Evolutionary conservation across 2,113 vertebrate genomes (phyloP).

Genomic region (Callaeas wilsoni): DNA sequence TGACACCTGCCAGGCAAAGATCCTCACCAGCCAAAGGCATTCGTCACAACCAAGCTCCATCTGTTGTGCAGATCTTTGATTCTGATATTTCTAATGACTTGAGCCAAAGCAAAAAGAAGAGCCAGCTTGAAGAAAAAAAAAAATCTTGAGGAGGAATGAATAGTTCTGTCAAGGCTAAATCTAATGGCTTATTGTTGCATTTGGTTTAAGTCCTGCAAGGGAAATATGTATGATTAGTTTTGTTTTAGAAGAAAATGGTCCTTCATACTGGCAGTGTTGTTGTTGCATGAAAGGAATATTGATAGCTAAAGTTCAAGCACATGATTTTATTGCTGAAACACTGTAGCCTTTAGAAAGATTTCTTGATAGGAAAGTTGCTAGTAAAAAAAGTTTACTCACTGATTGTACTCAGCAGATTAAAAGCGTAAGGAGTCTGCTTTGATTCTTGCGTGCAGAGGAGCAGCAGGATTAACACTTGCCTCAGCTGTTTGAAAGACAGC

Average conservation of each 20-base stretch:
- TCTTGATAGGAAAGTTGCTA: constrained; percentile 33
- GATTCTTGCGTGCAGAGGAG: background rate
- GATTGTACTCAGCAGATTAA: background rate
- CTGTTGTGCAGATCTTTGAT: constrained; percentile 2
- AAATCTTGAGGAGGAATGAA: background rate
- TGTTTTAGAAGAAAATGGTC: constrained; percentile 50
- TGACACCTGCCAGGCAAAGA: constrained; percentile 54
- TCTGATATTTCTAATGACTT: background rate
- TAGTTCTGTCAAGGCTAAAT: background rate
- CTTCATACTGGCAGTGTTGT: constrained; percentile 11
- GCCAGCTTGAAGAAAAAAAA: background rate
- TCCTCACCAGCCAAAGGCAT: constrained; percentile 26
- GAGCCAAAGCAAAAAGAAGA: background rate
- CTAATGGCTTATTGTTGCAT: background rate
- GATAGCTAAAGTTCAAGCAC: constrained; percentile 9
- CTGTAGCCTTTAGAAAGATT: constrained; percentile 42
- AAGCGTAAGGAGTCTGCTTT: background rate
- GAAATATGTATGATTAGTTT: constrained; percentile 2
- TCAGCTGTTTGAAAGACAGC: background rate
- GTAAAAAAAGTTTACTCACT: background rate
- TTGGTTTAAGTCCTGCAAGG: background rate
- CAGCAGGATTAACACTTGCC: background rate
- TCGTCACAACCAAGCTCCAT: background rate
- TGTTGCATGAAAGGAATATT: constrained; percentile 20
- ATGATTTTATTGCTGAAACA: constrained; percentile 42